These are phyloP conservation scores for Drosophila willistoni DNA, from an alignment of 1,140 invertebrate species.

Conservation along the genomic window DNA sequence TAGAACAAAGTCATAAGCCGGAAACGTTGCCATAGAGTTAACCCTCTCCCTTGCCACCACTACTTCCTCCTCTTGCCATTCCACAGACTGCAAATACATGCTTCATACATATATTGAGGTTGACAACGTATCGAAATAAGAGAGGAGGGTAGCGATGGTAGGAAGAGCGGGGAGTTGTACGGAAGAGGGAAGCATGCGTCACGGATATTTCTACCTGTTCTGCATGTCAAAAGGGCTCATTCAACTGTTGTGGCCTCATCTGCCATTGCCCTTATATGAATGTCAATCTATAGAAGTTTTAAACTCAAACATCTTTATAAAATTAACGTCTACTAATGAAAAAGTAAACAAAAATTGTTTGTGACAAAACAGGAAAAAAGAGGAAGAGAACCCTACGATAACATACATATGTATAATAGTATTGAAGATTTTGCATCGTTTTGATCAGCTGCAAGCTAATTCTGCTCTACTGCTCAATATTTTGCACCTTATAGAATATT, in stretches of 20 bases:
- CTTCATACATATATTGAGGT: constrained; percentile 2
- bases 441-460: too few relatives aligned
- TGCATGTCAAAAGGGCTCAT: constrained; percentile 57
- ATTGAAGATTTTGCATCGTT: not conserved
- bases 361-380: too few relatives aligned
- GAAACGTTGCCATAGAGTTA: constrained; percentile 63
- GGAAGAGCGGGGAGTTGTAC: not conserved
- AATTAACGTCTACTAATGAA: too few relatives aligned
- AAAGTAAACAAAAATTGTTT: too few relatives aligned
- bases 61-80: not conserved
- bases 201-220: constrained; percentile 37
- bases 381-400: too few relatives aligned
- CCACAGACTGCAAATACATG: constrained; percentile 18
- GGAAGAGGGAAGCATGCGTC: not conserved
- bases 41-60: not conserved
- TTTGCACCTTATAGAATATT: too few relatives aligned
- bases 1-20: constrained; percentile 39
- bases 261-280: not conserved
- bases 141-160: not conserved
- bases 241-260: constrained; percentile 22
- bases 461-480: too few relatives aligned
- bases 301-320: too few relatives aligned
- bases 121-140: not conserved
- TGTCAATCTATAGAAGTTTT: constrained; percentile 16
- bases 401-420: too few relatives aligned